These are phyloP conservation scores for Thaumatotibia leucotreta DNA, from an alignment of 1,140 invertebrate genomes.

Conservation along the genomic window DNA sequence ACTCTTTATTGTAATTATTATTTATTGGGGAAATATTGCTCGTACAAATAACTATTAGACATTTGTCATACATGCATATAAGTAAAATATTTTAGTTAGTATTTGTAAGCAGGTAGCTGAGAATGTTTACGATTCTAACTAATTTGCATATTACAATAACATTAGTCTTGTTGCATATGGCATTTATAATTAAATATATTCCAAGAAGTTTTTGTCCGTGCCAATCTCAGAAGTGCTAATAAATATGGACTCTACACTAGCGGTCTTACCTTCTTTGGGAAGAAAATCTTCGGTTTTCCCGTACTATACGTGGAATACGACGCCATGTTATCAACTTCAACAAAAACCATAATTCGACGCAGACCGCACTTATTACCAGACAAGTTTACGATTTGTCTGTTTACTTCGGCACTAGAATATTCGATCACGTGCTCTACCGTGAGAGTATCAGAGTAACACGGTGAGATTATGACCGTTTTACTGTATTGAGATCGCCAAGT, in stretches of 20 bases:
- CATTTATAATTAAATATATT: no score
- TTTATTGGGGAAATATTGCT: no score
- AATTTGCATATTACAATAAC: no score
- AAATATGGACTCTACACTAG: not conserved
- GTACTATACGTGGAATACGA: constrained; percentile 65
- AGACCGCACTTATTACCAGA: constrained; percentile 46
- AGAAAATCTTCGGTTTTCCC: constrained; percentile 74
- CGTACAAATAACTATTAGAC: no score
- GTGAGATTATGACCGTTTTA: constrained; percentile 38
- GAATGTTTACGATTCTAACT: no score
- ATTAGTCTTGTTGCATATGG: no score
- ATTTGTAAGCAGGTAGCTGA: no score
- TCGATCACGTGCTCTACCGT: constrained; percentile 57
- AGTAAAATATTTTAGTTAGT: no score
- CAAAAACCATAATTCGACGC: constrained; percentile 71
- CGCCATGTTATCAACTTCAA: constrained; percentile 72
- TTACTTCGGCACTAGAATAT: constrained; percentile 55
- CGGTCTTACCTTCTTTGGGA: constrained; percentile 71
- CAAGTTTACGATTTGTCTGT: constrained; percentile 43
- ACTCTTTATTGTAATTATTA: no score
- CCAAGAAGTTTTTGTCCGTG: not conserved
- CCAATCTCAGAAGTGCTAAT: not conserved
- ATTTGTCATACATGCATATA: no score
- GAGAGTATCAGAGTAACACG: constrained; percentile 38
- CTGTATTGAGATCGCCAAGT: constrained; percentile 50